Conservation (phyloP, 2,888 invertebrate species). For the Mallateleia sp. region DNA sequence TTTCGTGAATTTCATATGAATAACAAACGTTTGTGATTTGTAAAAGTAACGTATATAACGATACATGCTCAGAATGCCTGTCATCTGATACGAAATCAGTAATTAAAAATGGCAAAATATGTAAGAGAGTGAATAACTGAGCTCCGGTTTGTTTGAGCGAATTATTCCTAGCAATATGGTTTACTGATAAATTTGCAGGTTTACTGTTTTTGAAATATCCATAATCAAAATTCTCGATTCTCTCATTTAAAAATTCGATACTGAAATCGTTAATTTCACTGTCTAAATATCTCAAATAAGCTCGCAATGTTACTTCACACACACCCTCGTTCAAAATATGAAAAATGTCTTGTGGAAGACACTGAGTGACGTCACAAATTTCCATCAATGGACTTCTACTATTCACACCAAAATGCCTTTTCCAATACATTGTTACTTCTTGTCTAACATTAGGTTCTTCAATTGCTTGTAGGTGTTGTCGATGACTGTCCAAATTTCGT, state of each 20-base stretch:
- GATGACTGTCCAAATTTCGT: conserved; percentile 6
- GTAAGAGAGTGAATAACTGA: neutral
- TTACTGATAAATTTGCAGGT: neutral
- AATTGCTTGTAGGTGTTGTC: conserved; percentile 12
- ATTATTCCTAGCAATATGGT: neutral
- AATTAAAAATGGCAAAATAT: conserved; percentile 2
- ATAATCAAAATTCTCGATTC: conserved; percentile 1
- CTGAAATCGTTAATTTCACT: neutral
- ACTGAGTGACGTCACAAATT: conserved; percentile 28
- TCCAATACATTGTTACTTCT: neutral
- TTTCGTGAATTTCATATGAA: conserved; percentile 66
- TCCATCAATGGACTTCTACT: conserved; percentile 38
- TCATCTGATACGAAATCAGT: neutral
- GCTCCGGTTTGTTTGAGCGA: neutral
- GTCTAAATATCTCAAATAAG: neutral
- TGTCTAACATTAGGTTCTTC: neutral
- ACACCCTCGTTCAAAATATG: neutral
- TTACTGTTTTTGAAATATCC: neutral
- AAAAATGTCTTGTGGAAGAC: conserved; percentile 3
- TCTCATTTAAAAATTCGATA: conserved; percentile 3
- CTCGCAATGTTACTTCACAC: neutral
- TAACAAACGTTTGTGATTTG: conserved; percentile 55
- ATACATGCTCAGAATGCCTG: conserved; percentile 3
- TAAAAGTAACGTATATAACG: neutral
- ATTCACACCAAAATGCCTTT: conserved; percentile 5